phyloP scores from a whole-genome alignment of 2,888 invertebrate species.

The Pherbina coryleti region DNA sequence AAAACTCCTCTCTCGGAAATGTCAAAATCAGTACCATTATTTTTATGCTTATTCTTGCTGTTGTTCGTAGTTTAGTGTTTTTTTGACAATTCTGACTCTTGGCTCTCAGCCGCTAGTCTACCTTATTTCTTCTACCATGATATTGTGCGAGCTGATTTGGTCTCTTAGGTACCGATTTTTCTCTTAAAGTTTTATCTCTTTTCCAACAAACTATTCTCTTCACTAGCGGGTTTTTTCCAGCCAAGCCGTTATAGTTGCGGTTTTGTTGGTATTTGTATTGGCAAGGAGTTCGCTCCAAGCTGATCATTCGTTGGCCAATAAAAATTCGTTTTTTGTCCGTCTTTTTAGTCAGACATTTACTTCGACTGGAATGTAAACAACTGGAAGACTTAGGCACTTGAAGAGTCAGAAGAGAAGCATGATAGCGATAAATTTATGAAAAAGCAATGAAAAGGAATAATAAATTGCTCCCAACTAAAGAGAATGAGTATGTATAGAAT shows the following conservation, averaged over 20 bases:
- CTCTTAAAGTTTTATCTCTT: neutral
- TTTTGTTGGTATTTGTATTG: conserved; percentile 19
- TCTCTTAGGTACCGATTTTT: neutral
- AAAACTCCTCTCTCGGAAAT: too few relatives aligned
- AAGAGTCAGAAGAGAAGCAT: neutral
- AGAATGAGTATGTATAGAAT: too few relatives aligned
- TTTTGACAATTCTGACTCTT: too few relatives aligned
- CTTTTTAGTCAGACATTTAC: neutral
- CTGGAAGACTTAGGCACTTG: neutral
- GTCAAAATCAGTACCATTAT: too few relatives aligned
- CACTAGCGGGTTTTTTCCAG: conserved; percentile 64
- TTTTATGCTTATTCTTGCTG: too few relatives aligned
- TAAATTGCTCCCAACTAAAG: too few relatives aligned
- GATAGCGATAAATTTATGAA: too few relatives aligned
- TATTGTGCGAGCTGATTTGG: too few relatives aligned
- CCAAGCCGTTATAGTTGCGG: conserved; percentile 21
- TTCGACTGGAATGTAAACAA: conserved; percentile 35
- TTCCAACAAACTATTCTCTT: conserved; percentile 36
- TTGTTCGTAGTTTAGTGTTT: too few relatives aligned
- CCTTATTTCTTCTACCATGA: too few relatives aligned
- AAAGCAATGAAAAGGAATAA: too few relatives aligned
- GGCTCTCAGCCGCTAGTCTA: too few relatives aligned
- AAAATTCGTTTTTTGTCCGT: conserved; percentile 54
- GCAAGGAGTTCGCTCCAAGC: conserved; percentile 50
- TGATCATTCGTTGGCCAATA: conserved; percentile 63